Evolutionary conservation across 1,140 invertebrate genomes (phyloP).

Genomic region (Zaprionus africanus): DNA sequence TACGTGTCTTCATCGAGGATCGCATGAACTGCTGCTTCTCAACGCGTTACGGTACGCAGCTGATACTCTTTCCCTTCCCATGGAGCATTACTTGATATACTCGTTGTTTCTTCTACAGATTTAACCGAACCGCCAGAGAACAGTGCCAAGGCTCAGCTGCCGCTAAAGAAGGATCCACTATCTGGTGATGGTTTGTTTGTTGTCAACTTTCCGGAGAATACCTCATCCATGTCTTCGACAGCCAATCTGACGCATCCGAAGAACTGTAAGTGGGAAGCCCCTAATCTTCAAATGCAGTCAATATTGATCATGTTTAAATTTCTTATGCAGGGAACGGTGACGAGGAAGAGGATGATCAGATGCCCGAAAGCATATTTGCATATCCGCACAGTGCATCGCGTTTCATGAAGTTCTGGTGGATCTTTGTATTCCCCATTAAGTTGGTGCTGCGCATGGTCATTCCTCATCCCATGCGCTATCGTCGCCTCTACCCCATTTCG

Average conservation of each 20-base stretch:
- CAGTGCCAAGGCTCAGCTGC: conserved; percentile 80
- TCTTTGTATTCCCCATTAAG: conserved; percentile 90
- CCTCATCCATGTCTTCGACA: conserved; percentile 77
- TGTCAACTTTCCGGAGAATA: conserved; percentile 77
- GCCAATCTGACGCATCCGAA: conserved; percentile 74
- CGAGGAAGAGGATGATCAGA: conserved; percentile 52
- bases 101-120: conserved; percentile 43
- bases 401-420: conserved; percentile 87
- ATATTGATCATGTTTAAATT: not conserved
- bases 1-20: conserved; percentile 81
- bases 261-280: conserved; percentile 63
- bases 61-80: not conserved
- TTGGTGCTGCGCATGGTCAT: conserved; percentile 89
- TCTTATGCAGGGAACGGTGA: conserved; percentile 61
- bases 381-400: conserved; percentile 66
- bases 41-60: conserved; percentile 72
- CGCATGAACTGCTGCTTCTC: conserved; percentile 81
- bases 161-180: conserved; percentile 77
- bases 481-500: conserved; percentile 90
- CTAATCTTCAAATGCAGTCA: not conserved
- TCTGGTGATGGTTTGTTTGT: conserved; percentile 80
- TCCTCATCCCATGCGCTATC: conserved; percentile 90
- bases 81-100: not conserved
- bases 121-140: conserved; percentile 80
- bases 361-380: conserved; percentile 62